These are phyloP conservation scores for Diacarnus erythraeanus DNA, from an alignment of 37 sponge, comb jelly and placozoan species.

Conservation along the genomic window DNA sequence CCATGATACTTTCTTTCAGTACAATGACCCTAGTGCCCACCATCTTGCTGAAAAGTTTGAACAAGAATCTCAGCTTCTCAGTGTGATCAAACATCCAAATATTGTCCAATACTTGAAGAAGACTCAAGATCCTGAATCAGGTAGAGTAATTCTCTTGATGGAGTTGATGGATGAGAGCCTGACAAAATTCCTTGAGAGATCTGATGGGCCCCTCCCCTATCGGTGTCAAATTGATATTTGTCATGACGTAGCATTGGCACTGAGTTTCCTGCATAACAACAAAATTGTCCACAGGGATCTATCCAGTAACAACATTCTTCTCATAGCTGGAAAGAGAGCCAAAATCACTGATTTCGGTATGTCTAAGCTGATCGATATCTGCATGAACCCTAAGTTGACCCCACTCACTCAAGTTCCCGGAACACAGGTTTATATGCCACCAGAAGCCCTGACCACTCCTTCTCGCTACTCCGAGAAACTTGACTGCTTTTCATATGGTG, in stretches of 20 bases:
- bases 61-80: background rate
- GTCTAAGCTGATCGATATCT: background rate
- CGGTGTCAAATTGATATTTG: background rate
- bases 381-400: background rate
- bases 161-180: conserved; percentile 64
- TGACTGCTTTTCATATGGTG: background rate
- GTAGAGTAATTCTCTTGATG: conserved; percentile 22
- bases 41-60: background rate
- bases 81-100: conserved; percentile 34
- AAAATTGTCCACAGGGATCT: conserved; percentile 71
- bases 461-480: background rate
- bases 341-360: conserved; percentile 1
- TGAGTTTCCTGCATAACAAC: conserved; percentile 73
- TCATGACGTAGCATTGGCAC: conserved; percentile 11
- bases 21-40: background rate
- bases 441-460: background rate
- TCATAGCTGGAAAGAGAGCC: conserved; percentile 14
- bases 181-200: conserved; percentile 33
- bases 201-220: conserved; percentile 2
- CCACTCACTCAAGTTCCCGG: background rate
- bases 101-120: conserved; percentile 24
- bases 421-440: background rate
- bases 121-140: conserved; percentile 1
- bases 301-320: conserved; percentile 59
- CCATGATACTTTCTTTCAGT: background rate